A percentile compares a stretch with the other conserved stretches of the same genome.
Conservation (phyloP, 2,888 invertebrate genomes). For the Punctoribates punctum region DNA sequence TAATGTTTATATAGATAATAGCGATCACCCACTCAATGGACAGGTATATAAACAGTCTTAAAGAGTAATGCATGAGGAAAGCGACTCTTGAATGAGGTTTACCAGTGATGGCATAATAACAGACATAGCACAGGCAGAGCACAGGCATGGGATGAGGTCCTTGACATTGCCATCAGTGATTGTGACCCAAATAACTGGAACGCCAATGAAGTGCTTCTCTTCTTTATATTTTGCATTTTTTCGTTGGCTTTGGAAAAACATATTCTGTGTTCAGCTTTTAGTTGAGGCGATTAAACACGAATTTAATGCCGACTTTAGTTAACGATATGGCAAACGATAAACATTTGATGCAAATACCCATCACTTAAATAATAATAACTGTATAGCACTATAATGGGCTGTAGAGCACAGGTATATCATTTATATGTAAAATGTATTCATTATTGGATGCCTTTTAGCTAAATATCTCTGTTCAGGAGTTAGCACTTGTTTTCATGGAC, state of each 20-base stretch:
- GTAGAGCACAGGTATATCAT: background rate
- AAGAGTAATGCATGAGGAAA: slow-evolving; percentile 6
- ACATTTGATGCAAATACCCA: slow-evolving; percentile 21
- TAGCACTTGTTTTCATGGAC: background rate
- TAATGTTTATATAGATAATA: slow-evolving; percentile 11
- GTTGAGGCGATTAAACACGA: slow-evolving; percentile 6
- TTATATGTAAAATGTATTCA: background rate
- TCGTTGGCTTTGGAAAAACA: background rate
- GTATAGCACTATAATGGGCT: background rate
- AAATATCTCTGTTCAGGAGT: background rate
- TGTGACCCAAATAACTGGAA: slow-evolving; percentile 30
- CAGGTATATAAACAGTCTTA: slow-evolving; percentile 10
- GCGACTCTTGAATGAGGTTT: slow-evolving; percentile 17
- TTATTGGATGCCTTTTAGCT: slow-evolving; percentile 22
- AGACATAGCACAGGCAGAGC: background rate
- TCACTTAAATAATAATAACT: background rate
- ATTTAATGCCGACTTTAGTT: background rate
- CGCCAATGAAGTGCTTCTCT: slow-evolving; percentile 28
- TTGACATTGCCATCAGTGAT: slow-evolving; percentile 34
- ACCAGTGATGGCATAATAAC: background rate
- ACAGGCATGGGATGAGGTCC: slow-evolving; percentile 15
- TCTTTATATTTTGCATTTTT: background rate
- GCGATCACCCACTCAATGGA: slow-evolving; percentile 33
- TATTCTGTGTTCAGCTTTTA: background rate
- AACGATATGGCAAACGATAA: background rate